Evolutionary conservation across 2,888 invertebrate species (phyloP), one percentile per base, ranked within the genome.

Genomic region (Carabus problematicus): DNA sequence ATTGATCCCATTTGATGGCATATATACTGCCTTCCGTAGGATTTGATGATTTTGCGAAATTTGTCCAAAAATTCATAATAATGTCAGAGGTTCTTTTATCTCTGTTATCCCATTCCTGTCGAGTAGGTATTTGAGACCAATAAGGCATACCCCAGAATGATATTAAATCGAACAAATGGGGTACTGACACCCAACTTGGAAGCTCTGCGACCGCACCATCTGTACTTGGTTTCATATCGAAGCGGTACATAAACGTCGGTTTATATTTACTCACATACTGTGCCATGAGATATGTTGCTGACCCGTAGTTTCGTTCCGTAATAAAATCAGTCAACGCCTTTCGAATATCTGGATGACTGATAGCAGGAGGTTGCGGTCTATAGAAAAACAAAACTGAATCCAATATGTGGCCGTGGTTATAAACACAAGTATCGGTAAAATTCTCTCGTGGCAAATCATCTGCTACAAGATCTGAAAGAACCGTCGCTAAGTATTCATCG

Each of bases 121-220:
- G 82, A 72, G 86, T 85, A 72, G 85, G 84, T 1, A 87, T 84
- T 43, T 85, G 80, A 6, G 86, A 85, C 85, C 91, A 87, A 79
- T 91, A 89, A 0, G 94, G 93, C 75, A 93, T 84, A 0, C 94
- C 94, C 86, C 93, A 93, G 6, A 92, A 86, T 77, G 92, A 93
- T 59, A 93, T 89, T 72, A 93, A 84, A 79, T 94, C 94, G 74
- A 89, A 92, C 79, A 92, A 89, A 78, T 93, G 93, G 0, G 93
- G 92, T 0, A 93, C 93, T 14, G 88, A 87, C 0, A 91, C 87
- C 93, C 93, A 93, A 55, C 87, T 87, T 0, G 93, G 91, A 29
- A 93, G 84, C 61, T 88, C 88, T 40, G 87, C 87, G 55, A 86
- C 85, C 2, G 87, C 89, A 39, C 85, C 83, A 58, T 84, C 82